phyloP scores from a whole-genome alignment of 1,140 invertebrate species.

The Zophobas morio region DNA sequence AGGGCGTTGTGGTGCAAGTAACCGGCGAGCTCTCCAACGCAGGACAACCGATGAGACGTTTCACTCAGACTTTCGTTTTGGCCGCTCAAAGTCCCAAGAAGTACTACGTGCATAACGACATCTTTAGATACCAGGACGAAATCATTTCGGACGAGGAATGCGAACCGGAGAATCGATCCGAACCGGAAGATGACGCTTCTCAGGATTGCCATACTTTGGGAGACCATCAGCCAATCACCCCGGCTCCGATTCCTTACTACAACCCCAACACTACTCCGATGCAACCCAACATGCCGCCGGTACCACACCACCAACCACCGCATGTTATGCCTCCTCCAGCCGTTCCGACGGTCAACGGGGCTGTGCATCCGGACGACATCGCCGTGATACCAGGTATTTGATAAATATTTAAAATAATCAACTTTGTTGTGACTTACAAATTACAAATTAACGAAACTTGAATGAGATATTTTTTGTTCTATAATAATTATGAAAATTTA shows the following conservation, averaged over 20 bases:
- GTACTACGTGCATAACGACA: slow-evolving; percentile 98
- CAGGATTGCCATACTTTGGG: slow-evolving; percentile 58
- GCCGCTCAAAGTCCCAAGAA: slow-evolving; percentile 95
- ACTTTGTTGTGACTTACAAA: no score
- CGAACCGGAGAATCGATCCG: slow-evolving; percentile 72
- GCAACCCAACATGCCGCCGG: slow-evolving; percentile 61
- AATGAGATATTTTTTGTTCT: no score
- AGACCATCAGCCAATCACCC: slow-evolving; percentile 62
- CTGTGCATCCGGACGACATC: slow-evolving; percentile 65
- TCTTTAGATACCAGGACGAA: slow-evolving; percentile 96
- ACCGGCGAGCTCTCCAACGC: slow-evolving; percentile 97
- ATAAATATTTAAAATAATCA: not conserved
- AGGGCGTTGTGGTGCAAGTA: slow-evolving; percentile 97
- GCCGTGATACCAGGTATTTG: slow-evolving; percentile 60
- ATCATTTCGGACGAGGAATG: slow-evolving; percentile 85
- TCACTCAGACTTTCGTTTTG: slow-evolving; percentile 98
- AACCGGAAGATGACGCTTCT: slow-evolving; percentile 76
- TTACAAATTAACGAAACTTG: no score
- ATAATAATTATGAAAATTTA: no score
- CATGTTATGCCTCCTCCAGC: slow-evolving; percentile 64
- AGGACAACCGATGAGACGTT: slow-evolving; percentile 95
- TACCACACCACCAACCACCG: slow-evolving; percentile 62
- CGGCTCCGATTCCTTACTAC: slow-evolving; percentile 56
- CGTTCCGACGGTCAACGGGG: slow-evolving; percentile 68
- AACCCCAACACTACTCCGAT: slow-evolving; percentile 56